Conservation (phyloP, 2,888 invertebrate species). For the Mythimna loreyi region DNA sequence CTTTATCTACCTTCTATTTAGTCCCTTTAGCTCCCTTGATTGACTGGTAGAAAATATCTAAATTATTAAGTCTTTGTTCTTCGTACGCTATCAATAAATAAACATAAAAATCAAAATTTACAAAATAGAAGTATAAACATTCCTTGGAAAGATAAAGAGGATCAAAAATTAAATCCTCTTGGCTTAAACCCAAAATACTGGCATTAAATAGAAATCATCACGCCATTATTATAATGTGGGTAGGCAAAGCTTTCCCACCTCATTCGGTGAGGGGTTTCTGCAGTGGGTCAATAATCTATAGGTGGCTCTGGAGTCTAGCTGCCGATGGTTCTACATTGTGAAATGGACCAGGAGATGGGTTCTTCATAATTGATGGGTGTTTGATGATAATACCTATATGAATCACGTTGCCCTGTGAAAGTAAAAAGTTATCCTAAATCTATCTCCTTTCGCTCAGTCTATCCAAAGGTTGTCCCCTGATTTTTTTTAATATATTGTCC, state of each 20-base stretch:
- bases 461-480: too few species aligned
- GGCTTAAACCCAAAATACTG: conserved; percentile 21
- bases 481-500: too few species aligned
- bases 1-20: too few species aligned
- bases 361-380: too few species aligned
- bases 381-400: too few species aligned
- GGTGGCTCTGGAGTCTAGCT: conserved; percentile 24
- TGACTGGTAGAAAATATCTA: too few species aligned
- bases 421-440: too few species aligned
- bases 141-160: background rate
- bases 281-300: conserved; percentile 48
- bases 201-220: conserved; percentile 52
- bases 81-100: too few species aligned
- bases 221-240: conserved; percentile 55
- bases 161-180: conserved; percentile 13
- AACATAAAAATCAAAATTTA: background rate
- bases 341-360: conserved; percentile 34
- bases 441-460: too few species aligned
- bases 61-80: too few species aligned
- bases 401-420: too few species aligned
- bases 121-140: background rate
- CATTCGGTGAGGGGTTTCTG: conserved; percentile 40
- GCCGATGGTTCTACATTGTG: conserved; percentile 34
- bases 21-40: too few species aligned
- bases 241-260: conserved; percentile 42